phyloP scores from a whole-genome alignment of 1,140 invertebrate genomes.

The Cheumatopsyche charites region DNA sequence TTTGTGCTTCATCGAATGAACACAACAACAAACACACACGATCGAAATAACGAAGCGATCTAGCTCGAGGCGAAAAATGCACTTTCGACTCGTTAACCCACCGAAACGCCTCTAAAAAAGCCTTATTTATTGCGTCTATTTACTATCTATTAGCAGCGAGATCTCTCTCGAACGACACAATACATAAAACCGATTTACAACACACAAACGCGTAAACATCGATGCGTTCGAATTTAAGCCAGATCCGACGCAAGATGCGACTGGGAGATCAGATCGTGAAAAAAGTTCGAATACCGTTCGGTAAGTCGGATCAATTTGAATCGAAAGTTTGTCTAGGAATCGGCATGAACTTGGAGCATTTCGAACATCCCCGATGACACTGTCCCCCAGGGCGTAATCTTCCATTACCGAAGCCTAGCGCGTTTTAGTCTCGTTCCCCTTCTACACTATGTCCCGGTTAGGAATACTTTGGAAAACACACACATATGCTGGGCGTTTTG shows the following conservation, averaged over 20 bases:
- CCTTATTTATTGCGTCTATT: too few species aligned
- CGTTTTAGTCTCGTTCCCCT: not conserved
- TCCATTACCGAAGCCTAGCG: slow-evolving; percentile 4
- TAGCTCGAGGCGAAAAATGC: slow-evolving; percentile 5
- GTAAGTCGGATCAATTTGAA: not conserved
- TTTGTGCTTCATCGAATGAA: not conserved
- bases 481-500: slow-evolving; percentile 2
- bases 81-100: not conserved
- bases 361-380: slow-evolving; percentile 12
- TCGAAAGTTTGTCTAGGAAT: not conserved
- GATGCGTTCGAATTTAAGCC: too few species aligned
- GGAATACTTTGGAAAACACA: not conserved
- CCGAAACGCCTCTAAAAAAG: too few species aligned
- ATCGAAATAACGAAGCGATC: not conserved
- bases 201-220: too few species aligned
- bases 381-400: slow-evolving; percentile 8
- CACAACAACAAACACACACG: not conserved
- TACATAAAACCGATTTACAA: too few species aligned
- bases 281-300: not conserved
- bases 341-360: too few species aligned
- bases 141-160: too few species aligned
- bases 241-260: not conserved
- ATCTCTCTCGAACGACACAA: too few species aligned
- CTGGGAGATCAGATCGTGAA: not conserved
- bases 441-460: not conserved